Conservation (phyloP, 2,888 invertebrate species). For the Lagria hirta region DNA sequence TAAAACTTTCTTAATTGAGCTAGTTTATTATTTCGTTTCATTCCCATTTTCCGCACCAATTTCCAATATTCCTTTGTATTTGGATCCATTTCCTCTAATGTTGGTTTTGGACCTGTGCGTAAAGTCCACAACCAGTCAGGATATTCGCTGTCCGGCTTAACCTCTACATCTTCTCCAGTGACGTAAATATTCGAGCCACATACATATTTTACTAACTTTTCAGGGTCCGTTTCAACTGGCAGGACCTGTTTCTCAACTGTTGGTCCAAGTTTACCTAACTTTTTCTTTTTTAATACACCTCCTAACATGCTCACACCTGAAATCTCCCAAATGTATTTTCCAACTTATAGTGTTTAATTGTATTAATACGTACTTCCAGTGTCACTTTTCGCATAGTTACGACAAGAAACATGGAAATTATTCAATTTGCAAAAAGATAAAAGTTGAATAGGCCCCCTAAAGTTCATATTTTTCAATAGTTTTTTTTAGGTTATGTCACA, state of each 20-base stretch:
- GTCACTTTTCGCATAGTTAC: conserved; percentile 45
- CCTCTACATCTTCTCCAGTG: conserved; percentile 77
- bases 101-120: conserved; percentile 63
- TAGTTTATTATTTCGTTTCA: conserved; percentile 65
- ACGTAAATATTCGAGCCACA: conserved; percentile 85
- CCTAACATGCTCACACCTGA: conserved; percentile 51
- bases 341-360: background rate
- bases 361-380: conserved; percentile 41
- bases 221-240: conserved; percentile 83
- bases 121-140: conserved; percentile 91
- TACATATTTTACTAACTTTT: conserved; percentile 71
- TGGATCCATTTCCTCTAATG: conserved; percentile 76
- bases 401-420: conserved; percentile 34
- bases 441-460: conserved; percentile 10
- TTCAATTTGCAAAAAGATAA: conserved; percentile 3
- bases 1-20: conserved; percentile 64
- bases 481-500: no score
- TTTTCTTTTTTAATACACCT: conserved; percentile 60
- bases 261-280: conserved; percentile 62
- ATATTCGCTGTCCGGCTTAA: conserved; percentile 79
- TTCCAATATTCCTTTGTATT: conserved; percentile 81
- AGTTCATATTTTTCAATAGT: no score
- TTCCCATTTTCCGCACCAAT: conserved; percentile 65
- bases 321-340: conserved; percentile 15
- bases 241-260: conserved; percentile 70